These are phyloP conservation scores for Macrotrachela quadricornifera DNA, from an alignment of 1,140 invertebrate species.

Conservation along the genomic window DNA sequence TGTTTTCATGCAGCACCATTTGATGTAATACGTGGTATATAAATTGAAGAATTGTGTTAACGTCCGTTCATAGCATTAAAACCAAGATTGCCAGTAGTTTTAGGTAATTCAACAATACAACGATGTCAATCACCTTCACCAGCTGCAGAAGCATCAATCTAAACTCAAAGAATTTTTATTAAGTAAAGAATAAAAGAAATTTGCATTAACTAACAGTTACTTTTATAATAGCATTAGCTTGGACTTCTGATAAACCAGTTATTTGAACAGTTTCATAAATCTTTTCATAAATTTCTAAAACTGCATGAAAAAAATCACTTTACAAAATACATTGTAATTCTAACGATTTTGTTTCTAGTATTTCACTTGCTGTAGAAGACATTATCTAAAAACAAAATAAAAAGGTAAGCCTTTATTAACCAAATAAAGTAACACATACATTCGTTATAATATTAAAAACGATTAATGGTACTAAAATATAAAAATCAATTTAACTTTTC, in stretches of 20 bases:
- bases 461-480: conserved; percentile 5
- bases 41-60: conserved; percentile 98
- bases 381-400: too few species aligned
- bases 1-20: conserved; percentile 90
- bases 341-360: conserved; percentile 75
- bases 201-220: not conserved
- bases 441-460: conserved; percentile 1
- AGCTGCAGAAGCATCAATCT: conserved; percentile 82
- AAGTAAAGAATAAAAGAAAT: too few species aligned
- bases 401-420: too few species aligned
- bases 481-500: not conserved
- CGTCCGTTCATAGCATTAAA: conserved; percentile 99
- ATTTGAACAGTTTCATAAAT: conserved; percentile 96
- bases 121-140: conserved; percentile 97
- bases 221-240: not conserved
- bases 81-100: conserved; percentile 93
- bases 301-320: conserved; percentile 82
- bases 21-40: conserved; percentile 93
- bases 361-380: conserved; percentile 49
- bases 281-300: conserved; percentile 94
- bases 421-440: not conserved
- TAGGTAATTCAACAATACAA: conserved; percentile 83
- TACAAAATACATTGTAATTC: conserved; percentile 79
- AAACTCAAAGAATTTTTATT: too few species aligned
- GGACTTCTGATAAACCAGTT: conserved; percentile 61